These are phyloP conservation scores for Siderastrea radians DNA, from an alignment of 92 coral and sea anemone species.

Conservation along the genomic window DNA sequence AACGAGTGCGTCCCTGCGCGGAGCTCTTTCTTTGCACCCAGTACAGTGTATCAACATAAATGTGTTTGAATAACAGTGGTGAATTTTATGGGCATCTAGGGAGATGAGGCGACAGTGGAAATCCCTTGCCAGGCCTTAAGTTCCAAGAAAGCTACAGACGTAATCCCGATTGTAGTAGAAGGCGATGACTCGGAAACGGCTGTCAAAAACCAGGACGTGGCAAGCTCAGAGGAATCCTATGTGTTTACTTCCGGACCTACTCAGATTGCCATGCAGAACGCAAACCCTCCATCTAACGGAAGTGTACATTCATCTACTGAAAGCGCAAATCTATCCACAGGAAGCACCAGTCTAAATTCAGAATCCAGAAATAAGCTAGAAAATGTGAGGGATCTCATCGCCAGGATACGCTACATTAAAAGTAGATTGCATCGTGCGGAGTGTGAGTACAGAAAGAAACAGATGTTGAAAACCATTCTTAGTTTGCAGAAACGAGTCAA, in stretches of 20 bases:
- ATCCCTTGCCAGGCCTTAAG: background rate
- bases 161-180: background rate
- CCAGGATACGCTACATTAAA: slow-evolving; percentile 26
- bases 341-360: background rate
- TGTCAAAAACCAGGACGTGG: background rate
- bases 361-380: slow-evolving; percentile 1
- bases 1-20: too few relatives aligned
- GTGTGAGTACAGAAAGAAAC: slow-evolving; percentile 25
- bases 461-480: slow-evolving; percentile 36
- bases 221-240: background rate
- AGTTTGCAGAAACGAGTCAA: slow-evolving; percentile 20
- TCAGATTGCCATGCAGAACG: background rate
- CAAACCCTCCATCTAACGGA: background rate
- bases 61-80: too few relatives aligned
- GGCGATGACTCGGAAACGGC: background rate
- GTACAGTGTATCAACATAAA: too few relatives aligned
- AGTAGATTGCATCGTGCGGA: slow-evolving; percentile 38
- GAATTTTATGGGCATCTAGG: background rate
- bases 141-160: background rate
- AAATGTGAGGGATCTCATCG: slow-evolving; percentile 22
- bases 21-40: too few relatives aligned
- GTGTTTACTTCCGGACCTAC: background rate
- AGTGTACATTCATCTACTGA: background rate
- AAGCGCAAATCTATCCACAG: background rate
- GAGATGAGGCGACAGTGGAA: background rate